Base-by-base conservation (phyloP, 2,797 vertebrate genomes). In the Bovichtus variegatus region DNA sequence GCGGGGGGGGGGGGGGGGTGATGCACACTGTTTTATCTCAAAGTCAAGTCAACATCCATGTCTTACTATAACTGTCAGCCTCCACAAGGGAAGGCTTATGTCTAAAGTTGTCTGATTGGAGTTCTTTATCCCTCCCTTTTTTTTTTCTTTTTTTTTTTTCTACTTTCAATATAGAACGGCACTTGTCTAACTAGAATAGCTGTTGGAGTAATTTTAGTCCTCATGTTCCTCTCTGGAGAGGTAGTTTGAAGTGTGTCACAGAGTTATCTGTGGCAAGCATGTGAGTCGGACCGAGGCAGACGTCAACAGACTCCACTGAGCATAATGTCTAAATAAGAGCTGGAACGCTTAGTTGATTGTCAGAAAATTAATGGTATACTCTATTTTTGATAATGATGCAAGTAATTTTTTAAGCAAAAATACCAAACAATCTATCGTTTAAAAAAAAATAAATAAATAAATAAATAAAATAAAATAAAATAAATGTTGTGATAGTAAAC, bases 261-360 rank as follows among this genome's bases (percentile, higher is more conserved):
- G 61, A 69, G 74, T 82, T 89, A 88, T 91, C 88, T 91, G 87
- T 92, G 92, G 90, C 88, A 76, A 47, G 82, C 57, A 23, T 83
- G 71, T 38, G 64, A 74, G 64, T 71, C 31, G 38, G 34, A 71
- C 71, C 47, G 46, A 43, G 29, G 62, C 57, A 49, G 54, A 75
- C 50, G 71, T 83, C 84, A 82, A 69, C 69, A 79, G 40, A 66
- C 71, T 41, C 55, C 25, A 40, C 75, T 13, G 21, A 16, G 34
- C 47, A 36, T 36, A 16, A 25, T 8, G 38, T 66, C 12, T 11
- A 47, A 21, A 61, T 57, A 53, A 15, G 11, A 66, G 40, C 29
- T 72, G 18, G 46, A 62, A 27, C 5, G 4, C 23, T 38, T 29
- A 15, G 13, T 18, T 19, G 8, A n/a, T 67, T 6, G 1, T 44